Evolutionary conservation across 2,113 vertebrate species (phyloP).

Genomic region (Charadrius vociferus): DNA sequence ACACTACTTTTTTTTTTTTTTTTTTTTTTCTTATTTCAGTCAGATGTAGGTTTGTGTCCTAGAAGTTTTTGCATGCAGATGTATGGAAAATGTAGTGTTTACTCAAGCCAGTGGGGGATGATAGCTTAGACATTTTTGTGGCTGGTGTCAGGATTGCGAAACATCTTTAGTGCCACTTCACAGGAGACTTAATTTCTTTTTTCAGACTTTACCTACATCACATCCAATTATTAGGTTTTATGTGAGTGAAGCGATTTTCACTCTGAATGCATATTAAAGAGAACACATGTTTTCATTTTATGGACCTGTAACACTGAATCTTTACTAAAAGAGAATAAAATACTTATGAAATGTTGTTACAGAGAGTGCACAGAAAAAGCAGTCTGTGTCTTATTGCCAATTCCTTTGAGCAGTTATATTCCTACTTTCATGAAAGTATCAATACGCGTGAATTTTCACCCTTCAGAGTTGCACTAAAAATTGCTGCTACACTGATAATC

Average conservation of each 20-base stretch:
- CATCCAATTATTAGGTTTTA: conserved; percentile 51
- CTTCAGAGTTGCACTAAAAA: not conserved
- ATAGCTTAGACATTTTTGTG: conserved; percentile 18
- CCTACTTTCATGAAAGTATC: not conserved
- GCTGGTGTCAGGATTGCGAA: not conserved
- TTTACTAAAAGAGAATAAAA: conserved; percentile 45
- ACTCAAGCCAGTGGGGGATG: not conserved
- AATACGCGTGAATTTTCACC: not conserved
- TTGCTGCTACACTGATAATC: not conserved
- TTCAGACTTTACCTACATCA: conserved; percentile 32
- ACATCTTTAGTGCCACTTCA: conserved; percentile 45
- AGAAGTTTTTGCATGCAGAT: not conserved
- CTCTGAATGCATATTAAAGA: conserved; percentile 44
- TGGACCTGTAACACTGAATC: conserved; percentile 48
- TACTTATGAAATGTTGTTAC: conserved; percentile 37
- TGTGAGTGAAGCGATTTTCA: conserved; percentile 26
- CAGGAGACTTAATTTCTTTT: conserved; percentile 28
- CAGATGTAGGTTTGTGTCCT: not conserved
- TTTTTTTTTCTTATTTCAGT: not conserved
- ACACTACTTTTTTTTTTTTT: not conserved
- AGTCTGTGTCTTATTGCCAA: not conserved
- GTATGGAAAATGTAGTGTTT: not conserved
- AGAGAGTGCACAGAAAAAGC: not conserved
- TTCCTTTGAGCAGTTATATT: not conserved
- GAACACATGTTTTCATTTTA: conserved; percentile 63